phyloP scores from a whole-genome alignment of 2,113 vertebrate genomes.

The Perccottus glenii region DNA sequence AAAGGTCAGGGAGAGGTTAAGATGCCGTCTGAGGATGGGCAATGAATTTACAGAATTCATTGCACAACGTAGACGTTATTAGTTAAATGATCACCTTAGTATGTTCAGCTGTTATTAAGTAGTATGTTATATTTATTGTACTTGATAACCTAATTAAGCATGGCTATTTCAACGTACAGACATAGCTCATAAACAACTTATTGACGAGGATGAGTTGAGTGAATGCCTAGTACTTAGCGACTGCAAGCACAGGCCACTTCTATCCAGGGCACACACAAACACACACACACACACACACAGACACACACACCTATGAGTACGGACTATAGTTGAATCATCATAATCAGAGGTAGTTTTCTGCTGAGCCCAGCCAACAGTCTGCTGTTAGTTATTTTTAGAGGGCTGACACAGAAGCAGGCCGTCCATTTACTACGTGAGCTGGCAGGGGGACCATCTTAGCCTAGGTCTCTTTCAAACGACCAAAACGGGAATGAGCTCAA shows the following conservation, averaged over 20 bases:
- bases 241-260: slow-evolving; percentile 35
- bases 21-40: slow-evolving; percentile 44
- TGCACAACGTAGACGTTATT: slow-evolving; percentile 14
- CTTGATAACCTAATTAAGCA: neutral
- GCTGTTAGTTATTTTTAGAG: slow-evolving; percentile 75
- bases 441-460: slow-evolving; percentile 65
- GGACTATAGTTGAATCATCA: slow-evolving; percentile 78
- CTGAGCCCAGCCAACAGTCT: slow-evolving; percentile 75
- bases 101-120: too few species aligned
- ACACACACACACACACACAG: slow-evolving; percentile 15
- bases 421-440: slow-evolving; percentile 72
- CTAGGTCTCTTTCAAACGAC: slow-evolving; percentile 67
- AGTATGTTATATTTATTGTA: too few species aligned
- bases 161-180: neutral
- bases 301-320: slow-evolving; percentile 67
- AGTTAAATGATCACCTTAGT: too few species aligned
- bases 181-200: neutral
- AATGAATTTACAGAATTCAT: slow-evolving; percentile 57
- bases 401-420: slow-evolving; percentile 77
- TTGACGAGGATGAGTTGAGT: neutral
- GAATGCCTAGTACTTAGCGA: slow-evolving; percentile 5
- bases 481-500: slow-evolving; percentile 72
- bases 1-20: slow-evolving; percentile 58
- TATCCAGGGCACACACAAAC: slow-evolving; percentile 31
- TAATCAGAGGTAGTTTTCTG: slow-evolving; percentile 78